Evolutionary conservation across 2,113 vertebrate species (phyloP).

Genomic region (Helogale parvula): DNA sequence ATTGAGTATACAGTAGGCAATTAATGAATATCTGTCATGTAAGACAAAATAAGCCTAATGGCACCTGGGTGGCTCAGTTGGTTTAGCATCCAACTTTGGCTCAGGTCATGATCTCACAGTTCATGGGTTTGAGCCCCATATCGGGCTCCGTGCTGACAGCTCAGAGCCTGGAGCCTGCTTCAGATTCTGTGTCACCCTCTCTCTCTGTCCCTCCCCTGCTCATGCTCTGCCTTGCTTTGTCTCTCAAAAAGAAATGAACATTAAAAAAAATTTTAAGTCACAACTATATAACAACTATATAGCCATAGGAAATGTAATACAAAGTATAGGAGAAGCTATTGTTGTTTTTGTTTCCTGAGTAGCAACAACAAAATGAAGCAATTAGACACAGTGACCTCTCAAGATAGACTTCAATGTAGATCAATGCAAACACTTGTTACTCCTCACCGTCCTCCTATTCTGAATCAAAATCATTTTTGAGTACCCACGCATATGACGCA

Average conservation of each 20-base stretch:
- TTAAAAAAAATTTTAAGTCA: background rate
- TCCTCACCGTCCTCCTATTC: background rate
- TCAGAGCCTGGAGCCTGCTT: too few relatives aligned
- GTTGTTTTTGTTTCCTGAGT: background rate
- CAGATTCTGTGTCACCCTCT: too few relatives aligned
- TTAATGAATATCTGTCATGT: background rate
- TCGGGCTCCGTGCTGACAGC: too few relatives aligned
- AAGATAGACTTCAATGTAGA: background rate
- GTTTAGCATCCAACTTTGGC: too few relatives aligned
- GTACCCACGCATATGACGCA: background rate
- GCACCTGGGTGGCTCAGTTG: too few relatives aligned
- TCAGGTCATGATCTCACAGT: too few relatives aligned
- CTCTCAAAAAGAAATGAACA: too few relatives aligned
- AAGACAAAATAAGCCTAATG: background rate
- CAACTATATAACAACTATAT: background rate
- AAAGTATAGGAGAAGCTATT: background rate
- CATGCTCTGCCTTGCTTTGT: too few relatives aligned
- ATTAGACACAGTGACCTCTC: background rate
- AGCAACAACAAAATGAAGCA: background rate
- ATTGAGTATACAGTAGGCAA: background rate
- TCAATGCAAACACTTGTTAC: background rate
- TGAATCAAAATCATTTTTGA: slow-evolving; percentile 8
- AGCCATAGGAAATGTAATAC: background rate
- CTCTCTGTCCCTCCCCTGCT: too few relatives aligned
- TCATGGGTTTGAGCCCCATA: too few relatives aligned